Percentiles rank a stretch among this genome's conserved stretches.
Conservation (phyloP, 2,113 vertebrate genomes). For the Nettapus auritus region DNA sequence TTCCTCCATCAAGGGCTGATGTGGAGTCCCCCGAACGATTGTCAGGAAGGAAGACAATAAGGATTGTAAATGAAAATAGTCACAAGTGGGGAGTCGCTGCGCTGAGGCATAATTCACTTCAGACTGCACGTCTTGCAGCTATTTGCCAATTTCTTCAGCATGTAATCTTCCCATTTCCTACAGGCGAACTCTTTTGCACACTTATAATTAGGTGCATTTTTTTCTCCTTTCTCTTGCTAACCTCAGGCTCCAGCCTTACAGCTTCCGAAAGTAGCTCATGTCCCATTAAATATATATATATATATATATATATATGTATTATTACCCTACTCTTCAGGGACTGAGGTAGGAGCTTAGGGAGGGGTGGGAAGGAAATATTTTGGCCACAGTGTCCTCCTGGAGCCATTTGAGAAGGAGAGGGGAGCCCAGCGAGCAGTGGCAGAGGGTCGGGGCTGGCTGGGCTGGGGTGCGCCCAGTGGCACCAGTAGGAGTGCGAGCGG, state of each 20-base stretch:
- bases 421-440: not conserved
- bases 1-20: not conserved
- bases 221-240: slow-evolving; percentile 13
- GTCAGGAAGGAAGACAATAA: not conserved
- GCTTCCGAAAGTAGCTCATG: slow-evolving; percentile 35
- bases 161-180: slow-evolving; percentile 65
- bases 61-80: not conserved
- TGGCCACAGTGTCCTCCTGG: not conserved
- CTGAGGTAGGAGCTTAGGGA: not conserved
- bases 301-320: not conserved
- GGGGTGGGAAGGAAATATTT: not conserved
- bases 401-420: not conserved
- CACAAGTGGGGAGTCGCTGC: not conserved
- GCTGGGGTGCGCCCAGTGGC: not conserved
- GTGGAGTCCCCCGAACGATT: not conserved
- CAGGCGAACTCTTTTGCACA: slow-evolving; percentile 28
- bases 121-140: slow-evolving; percentile 1
- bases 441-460: fast-evolving
- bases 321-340: not conserved
- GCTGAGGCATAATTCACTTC: slow-evolving; percentile 12
- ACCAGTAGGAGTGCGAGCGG: not conserved
- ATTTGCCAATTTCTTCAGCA: slow-evolving; percentile 27
- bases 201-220: slow-evolving; percentile 60
- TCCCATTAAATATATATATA: not conserved
- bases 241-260: slow-evolving; percentile 68